Base-by-base conservation (phyloP, 1,140 invertebrate genomes). In the Halesus radiatus region DNA sequence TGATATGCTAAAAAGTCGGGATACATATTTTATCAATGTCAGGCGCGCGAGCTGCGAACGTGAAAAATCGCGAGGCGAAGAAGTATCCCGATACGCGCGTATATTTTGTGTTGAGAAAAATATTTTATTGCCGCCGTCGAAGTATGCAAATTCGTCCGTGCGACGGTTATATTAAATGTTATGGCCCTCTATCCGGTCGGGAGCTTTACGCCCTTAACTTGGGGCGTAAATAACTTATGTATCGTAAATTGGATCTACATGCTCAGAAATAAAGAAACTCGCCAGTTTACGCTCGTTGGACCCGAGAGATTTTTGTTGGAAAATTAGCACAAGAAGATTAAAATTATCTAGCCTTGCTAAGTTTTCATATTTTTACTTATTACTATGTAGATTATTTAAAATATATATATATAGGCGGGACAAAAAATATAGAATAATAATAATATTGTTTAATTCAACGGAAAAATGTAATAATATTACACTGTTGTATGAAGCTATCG, bases 81-180 rank as follows among this genome's bases (percentile, higher is more conserved):
- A 18, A 45, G 32, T 23, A n/a, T 22, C n/a, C 22, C 66, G 32
- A 70, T 50, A 32, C 32, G 32, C 32, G 32, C 32, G 32, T 32
- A 73, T 26, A 53, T 56, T 53, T 54, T 45, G 23, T 70, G 76
- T 20, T 20, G 15, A 37, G 37, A 78, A 62, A 78, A 66, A 78
- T 62, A 66, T 78, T 64, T 78, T 78, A 74, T 68, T 68, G 29
- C 64, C 32, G 20, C 45, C 18, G 26, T 64, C 72, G 32, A 37
- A 26, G 70, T 18, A 81, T 81, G 80, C 80, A 81, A 78, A 81
- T 81, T 66, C 64, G 72, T 80, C 50, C 32, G 76, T 68, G 64
- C 29, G 64, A 68, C 64, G 64, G 64, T 37, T 68, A 78, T 62
- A 81, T 81, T 81, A 81, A 81, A 81, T 76, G 80, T 60, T 81